Evolutionary conservation across 2,113 vertebrate species (phyloP).

Genomic region (Epinephelus cyanopodus): DNA sequence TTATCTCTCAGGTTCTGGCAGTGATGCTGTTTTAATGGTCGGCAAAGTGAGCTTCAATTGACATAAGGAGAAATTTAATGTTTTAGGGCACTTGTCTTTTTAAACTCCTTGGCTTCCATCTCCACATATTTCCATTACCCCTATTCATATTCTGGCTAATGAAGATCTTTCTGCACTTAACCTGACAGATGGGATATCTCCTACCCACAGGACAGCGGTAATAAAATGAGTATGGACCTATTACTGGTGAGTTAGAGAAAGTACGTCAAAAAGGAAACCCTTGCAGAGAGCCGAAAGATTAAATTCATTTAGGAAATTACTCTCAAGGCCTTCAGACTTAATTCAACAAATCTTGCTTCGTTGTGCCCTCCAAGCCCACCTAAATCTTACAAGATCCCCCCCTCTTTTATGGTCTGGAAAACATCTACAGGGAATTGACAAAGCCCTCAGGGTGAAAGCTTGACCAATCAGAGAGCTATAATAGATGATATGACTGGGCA

Average conservation of each 20-base stretch:
- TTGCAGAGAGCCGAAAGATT: conserved; percentile 29
- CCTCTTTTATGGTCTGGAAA: not conserved
- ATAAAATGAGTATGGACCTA: conserved; percentile 32
- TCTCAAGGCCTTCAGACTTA: conserved; percentile 9
- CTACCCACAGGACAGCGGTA: conserved; percentile 7
- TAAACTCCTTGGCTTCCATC: conserved; percentile 19
- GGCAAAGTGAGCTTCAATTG: conserved; percentile 33
- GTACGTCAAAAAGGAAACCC: conserved; percentile 16
- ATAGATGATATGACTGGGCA: not conserved
- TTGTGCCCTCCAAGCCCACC: not conserved
- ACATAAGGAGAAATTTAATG: conserved; percentile 27
- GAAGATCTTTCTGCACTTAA: conserved; percentile 45
- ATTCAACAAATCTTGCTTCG: conserved; percentile 2
- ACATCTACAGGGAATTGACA: not conserved
- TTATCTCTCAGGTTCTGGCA: conserved; percentile 22
- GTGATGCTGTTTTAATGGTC: conserved; percentile 36
- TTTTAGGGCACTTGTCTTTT: conserved; percentile 29
- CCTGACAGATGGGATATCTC: conserved; percentile 35
- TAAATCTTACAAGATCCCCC: not conserved
- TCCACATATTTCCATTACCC: conserved; percentile 18
- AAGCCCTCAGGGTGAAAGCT: not conserved
- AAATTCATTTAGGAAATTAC: conserved; percentile 23
- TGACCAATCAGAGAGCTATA: not conserved
- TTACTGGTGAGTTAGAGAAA: conserved; percentile 26
- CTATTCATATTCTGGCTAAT: conserved; percentile 40